phyloP scores from a whole-genome alignment of 2,888 invertebrate genomes.

The Cremastobaeus sp. region DNA sequence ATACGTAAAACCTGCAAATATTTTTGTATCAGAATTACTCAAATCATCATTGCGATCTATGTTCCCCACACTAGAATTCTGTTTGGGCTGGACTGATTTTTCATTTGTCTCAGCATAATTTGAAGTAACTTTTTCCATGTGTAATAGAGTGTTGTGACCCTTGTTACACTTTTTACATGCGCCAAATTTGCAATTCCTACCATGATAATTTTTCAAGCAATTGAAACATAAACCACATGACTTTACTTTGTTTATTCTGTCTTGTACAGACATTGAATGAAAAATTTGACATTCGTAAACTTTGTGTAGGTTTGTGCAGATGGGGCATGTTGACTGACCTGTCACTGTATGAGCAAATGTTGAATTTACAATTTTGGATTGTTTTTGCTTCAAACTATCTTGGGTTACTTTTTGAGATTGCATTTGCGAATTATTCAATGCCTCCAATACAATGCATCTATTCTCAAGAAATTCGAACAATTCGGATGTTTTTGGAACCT shows the following conservation, averaged over 20 bases:
- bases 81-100: no score
- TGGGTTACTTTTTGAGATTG: no score
- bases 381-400: no score
- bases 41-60: background rate
- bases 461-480: conserved; percentile 4
- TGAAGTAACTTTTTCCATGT: no score
- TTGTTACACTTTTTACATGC: conserved; percentile 2
- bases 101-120: no score
- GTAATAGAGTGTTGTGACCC: background rate
- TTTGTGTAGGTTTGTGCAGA: conserved; percentile 11
- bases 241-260: conserved; percentile 5
- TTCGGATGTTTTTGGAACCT: background rate
- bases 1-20: background rate
- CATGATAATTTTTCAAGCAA: conserved; percentile 17
- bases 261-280: conserved; percentile 5
- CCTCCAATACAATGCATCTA: background rate
- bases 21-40: background rate
- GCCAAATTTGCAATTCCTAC: background rate
- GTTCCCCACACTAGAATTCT: background rate
- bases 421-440: no score
- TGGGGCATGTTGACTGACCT: conserved; percentile 2
- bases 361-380: no score
- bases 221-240: conserved; percentile 5
- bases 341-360: background rate
- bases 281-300: conserved; percentile 14